These are phyloP conservation scores for Vulpes ferrilata DNA, from an alignment of 2,113 vertebrate species.

Conservation along the genomic window DNA sequence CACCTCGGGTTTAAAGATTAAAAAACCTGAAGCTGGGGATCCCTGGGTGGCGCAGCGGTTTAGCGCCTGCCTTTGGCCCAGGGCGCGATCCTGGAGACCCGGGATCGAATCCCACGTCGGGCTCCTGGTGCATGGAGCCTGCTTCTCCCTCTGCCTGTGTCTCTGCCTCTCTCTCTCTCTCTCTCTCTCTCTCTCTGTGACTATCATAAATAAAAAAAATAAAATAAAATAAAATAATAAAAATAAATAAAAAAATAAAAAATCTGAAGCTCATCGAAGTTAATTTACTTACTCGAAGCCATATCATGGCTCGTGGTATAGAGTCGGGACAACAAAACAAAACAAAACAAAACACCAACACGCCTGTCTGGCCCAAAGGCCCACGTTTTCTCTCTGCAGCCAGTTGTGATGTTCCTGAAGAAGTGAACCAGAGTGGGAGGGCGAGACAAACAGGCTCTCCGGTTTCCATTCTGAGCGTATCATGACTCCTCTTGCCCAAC, in stretches of 20 bases:
- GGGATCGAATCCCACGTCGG: too few relatives aligned
- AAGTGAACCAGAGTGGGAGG: rapidly evolving
- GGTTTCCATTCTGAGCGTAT: background rate
- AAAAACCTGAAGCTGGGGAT: background rate
- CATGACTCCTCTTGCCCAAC: background rate
- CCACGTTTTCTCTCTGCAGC: rapidly evolving
- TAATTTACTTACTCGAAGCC: background rate
- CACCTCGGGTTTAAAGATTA: background rate
- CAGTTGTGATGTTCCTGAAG: background rate
- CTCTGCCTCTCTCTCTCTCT: too few relatives aligned
- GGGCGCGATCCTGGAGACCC: too few relatives aligned
- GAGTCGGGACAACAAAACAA: background rate
- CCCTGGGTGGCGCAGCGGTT: too few relatives aligned
- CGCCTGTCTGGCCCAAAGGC: background rate
- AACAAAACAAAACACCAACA: background rate
- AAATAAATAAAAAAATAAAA: background rate
- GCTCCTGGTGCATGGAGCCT: too few relatives aligned
- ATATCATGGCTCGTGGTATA: background rate
- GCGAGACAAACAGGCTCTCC: background rate
- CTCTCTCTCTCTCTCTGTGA: too few relatives aligned
- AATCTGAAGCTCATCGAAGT: background rate
- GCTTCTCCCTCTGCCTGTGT: too few relatives aligned
- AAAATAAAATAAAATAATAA: too few relatives aligned
- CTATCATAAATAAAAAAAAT: too few relatives aligned
- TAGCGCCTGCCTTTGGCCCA: too few relatives aligned